A percentile compares a stretch with the other conserved stretches of the same genome.
Conservation (phyloP, 2,888 invertebrate genomes). For the Hymenopus coronatus region DNA sequence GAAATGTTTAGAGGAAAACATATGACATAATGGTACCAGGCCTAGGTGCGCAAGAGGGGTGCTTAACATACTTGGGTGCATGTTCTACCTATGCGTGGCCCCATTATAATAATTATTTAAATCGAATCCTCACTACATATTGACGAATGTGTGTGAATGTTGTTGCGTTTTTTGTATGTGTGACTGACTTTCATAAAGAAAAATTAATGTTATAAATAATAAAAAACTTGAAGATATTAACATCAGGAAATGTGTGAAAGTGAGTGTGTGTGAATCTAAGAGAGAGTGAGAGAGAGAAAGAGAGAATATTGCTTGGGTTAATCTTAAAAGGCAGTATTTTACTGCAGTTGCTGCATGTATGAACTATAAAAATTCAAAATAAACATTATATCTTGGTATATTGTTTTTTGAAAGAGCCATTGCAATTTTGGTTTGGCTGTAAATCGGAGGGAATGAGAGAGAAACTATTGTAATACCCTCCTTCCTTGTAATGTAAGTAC, state of each 20-base stretch:
- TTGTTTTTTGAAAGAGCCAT: neutral
- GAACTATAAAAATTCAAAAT: neutral
- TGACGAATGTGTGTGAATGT: neutral
- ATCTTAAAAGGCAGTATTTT: neutral
- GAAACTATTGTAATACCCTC: neutral
- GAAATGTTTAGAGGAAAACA: neutral
- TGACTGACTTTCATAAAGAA: neutral
- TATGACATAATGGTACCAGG: constrained; percentile 10
- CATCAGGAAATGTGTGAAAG: neutral
- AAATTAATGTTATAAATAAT: neutral
- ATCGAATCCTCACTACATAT: neutral
- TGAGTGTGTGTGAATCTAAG: neutral
- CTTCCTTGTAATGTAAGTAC: neutral
- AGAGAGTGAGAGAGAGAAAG: neutral
- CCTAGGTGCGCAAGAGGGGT: constrained; percentile 10
- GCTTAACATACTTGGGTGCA: neutral
- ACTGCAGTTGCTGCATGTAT: neutral
- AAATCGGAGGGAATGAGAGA: neutral
- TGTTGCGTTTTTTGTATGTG: neutral
- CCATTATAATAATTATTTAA: neutral
- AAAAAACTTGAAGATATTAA: neutral
- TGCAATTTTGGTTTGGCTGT: neutral
- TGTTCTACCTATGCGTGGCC: neutral
- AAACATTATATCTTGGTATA: neutral
- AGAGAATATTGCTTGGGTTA: neutral